Evolutionary conservation across 2,113 vertebrate genomes (phyloP), one percentile per base, ranked within the genome.

Genomic region (Centrocercus urophasianus): DNA sequence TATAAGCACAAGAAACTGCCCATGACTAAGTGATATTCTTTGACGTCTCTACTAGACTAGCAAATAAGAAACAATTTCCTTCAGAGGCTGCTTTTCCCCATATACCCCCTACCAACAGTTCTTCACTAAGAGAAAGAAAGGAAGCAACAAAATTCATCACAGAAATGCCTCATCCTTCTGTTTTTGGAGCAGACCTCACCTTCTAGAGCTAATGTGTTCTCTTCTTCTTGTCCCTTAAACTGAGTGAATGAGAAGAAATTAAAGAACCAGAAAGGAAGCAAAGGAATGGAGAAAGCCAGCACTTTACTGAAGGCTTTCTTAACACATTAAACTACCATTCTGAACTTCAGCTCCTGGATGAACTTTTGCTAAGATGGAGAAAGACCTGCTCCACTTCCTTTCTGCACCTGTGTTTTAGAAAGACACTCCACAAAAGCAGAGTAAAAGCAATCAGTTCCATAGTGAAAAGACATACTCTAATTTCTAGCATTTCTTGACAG

Each of bases 41-140:
- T 85, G 34, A 69, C n/a, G 3, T 67, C 48, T 47, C 25, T 85
- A 42, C 30, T 64, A 54, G 66, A 71, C n/a, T 22, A 71, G n/a
- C 10, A 42, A 87, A 70, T 67, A 75, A 18, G 25, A 63, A 77
- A 59, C 24, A 38, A 38, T 87, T 89, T 79, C 85, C 16, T 85
- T 81, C 47, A 75, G n/a, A 64, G 10, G 8, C 11, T 66, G 3
- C 47, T 28, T 43, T 83, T 80, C 9, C 20, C 8, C 20, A 11
- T 76, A 21, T 43, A 38, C 14, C 36, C 60, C 61, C 12, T 32
- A 48, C 28, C 12, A 71, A 56, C 40, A 74, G 32, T 85, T 43
- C 69, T 17, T 75, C 47, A 57, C 22, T 48, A 40, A 47, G 22
- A 73, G 56, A 27, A 79, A 52, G 24, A 60, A 86, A 72, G 32